These are phyloP conservation scores for Scaptomyza caliginosa DNA, from an alignment of 2,888 invertebrate genomes.

Conservation along the genomic window DNA sequence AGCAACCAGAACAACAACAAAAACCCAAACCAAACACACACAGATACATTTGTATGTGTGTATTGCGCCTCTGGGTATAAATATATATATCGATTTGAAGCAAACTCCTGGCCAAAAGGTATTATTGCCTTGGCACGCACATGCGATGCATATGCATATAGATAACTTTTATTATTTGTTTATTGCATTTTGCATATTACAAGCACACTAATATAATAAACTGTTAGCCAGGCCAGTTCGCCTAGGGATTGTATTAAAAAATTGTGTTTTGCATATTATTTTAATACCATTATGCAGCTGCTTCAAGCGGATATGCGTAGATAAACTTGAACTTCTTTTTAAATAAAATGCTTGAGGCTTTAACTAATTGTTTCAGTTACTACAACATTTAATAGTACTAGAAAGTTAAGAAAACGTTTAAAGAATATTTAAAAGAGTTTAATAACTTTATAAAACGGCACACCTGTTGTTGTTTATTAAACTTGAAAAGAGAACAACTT, in stretches of 20 bases:
- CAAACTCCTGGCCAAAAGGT: neutral
- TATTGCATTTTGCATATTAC: neutral
- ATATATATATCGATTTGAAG: conserved; percentile 11
- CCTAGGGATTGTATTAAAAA: neutral
- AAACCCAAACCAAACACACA: neutral
- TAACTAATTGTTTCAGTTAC: too few relatives aligned
- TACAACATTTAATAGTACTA: too few relatives aligned
- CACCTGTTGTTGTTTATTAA: neutral
- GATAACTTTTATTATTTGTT: conserved; percentile 10
- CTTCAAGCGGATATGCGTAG: neutral
- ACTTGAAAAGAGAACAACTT: neutral
- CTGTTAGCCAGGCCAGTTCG: neutral
- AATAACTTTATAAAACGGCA: neutral
- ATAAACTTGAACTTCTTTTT: too few relatives aligned
- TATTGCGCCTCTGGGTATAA: conserved; percentile 35
- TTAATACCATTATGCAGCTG: conserved; percentile 44
- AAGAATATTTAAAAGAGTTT: neutral
- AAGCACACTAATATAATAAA: neutral
- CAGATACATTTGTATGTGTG: neutral
- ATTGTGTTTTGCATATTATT: conserved; percentile 38
- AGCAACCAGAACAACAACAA: too few relatives aligned
- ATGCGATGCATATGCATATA: conserved; percentile 23
- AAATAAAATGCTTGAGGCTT: too few relatives aligned
- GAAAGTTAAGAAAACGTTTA: too few relatives aligned
- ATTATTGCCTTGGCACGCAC: conserved; percentile 55